phyloP scores from a whole-genome alignment of 2,797 vertebrate species.

The Heterohyrax brucei region DNA sequence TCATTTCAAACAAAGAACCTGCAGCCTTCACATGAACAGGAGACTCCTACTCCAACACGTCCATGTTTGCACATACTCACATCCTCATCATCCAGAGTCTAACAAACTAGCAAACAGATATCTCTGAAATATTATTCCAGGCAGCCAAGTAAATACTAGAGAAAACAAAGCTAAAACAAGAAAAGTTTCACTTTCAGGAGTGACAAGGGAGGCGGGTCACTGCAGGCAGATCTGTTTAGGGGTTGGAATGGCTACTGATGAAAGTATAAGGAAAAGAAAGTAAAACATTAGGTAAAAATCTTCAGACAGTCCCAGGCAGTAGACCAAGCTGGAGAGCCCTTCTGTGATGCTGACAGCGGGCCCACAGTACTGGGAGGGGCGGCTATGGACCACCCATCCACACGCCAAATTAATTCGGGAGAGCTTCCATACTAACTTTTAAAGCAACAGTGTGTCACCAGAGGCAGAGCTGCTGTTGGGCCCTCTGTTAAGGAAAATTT shows the following conservation, averaged over 20 bases:
- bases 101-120: background rate
- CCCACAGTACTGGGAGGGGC: background rate
- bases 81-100: background rate
- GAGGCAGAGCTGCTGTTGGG: slow-evolving; percentile 71
- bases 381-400: slow-evolving; percentile 54
- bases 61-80: background rate
- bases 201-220: background rate
- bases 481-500: slow-evolving; percentile 71
- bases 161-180: slow-evolving; percentile 8
- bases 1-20: slow-evolving; percentile 69
- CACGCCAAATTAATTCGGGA: slow-evolving; percentile 67
- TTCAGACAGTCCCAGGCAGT: slow-evolving; percentile 63
- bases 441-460: slow-evolving; percentile 85
- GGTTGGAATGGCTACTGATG: slow-evolving; percentile 11
- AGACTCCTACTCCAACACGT: background rate
- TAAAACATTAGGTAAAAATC: slow-evolving; percentile 27
- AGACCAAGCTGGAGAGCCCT: slow-evolving; percentile 59
- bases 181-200: background rate
- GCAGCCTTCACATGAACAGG: background rate
- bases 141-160: slow-evolving; percentile 65
- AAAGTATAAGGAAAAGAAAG: slow-evolving; percentile 23
- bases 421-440: slow-evolving; percentile 75
- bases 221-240: slow-evolving; percentile 39
- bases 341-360: background rate
- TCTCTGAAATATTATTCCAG: background rate